phyloP scores from a whole-genome alignment of 2,113 vertebrate species.

The Lagopus muta region DNA sequence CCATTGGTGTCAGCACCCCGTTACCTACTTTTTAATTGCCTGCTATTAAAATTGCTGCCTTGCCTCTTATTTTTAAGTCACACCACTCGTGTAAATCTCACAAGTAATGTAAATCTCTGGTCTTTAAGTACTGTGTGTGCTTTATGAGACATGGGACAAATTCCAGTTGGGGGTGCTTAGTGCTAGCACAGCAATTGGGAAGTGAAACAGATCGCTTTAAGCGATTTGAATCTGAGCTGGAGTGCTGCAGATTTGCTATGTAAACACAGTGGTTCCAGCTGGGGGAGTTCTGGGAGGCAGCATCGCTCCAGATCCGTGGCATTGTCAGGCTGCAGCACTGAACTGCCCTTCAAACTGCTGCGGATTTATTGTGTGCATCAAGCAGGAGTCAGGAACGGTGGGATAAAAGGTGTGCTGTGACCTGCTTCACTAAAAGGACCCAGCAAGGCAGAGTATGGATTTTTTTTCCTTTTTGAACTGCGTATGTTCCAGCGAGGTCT shows the following conservation, averaged over 20 bases:
- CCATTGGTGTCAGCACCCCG: background rate
- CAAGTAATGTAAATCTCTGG: background rate
- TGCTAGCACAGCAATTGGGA: background rate
- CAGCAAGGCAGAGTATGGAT: constrained; percentile 37
- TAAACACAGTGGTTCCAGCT: background rate
- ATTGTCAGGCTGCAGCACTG: constrained; percentile 1
- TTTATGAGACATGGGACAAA: background rate
- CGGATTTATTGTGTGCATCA: constrained; percentile 49
- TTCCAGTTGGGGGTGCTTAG: background rate
- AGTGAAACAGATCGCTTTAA: background rate
- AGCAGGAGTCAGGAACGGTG: constrained; percentile 41
- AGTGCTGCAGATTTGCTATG: background rate
- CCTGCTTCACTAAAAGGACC: constrained; percentile 43
- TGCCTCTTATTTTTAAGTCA: background rate
- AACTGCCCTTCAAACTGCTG: constrained; percentile 23
- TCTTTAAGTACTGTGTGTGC: background rate
- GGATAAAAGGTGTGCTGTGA: constrained; percentile 55
- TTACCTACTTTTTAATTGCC: background rate
- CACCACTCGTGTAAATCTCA: background rate
- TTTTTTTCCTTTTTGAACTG: constrained; percentile 14
- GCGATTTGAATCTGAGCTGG: background rate
- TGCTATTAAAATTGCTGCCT: background rate
- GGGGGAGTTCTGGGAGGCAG: background rate
- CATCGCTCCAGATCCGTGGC: background rate
- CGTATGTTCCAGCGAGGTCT: constrained; percentile 29